Base-by-base conservation (phyloP, 2,113 vertebrate genomes). In the Sakesphorus luctuosus region DNA sequence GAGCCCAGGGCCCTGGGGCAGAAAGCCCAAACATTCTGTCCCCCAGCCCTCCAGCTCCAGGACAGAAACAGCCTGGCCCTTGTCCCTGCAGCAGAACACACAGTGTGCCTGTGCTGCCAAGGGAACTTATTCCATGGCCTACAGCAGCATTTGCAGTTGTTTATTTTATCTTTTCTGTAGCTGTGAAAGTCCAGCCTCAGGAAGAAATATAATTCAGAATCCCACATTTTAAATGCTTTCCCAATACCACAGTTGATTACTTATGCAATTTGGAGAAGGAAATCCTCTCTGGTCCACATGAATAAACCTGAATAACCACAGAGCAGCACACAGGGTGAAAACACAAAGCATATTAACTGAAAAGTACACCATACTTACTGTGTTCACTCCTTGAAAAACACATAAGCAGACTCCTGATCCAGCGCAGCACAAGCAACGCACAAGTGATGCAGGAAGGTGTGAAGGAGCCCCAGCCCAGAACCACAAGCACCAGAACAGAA, bases 101-200 rank as follows among this genome's bases (percentile, higher is more conserved):
- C 40, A 3, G 13, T 56, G 52, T 76, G 58, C 18, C 46, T 23
- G 0, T 17, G 40, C 50, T 63, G 68, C 59, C n/a, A 25, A 44
- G 67, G 61, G 12, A 35, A 66, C 25, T 26, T 43, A 31, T 50
- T 38, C 47, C 29, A 38, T 1, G 0, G 55, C 46, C 72, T 79
- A 1, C 24, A 52, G 13, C 29, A 66, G 21, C n/a, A 7, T 59
- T 6, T 6, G 3, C 5, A 6, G 21, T 25, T 5, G 0, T 8
- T 4, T 26, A 29, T 63, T 68, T 83, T 84, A 66, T 24, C 20
- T 33, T 44, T 61, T 43, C 84, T 63, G 29, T 24, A 52, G 26
- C 4, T 55, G 43, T 44, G 11, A 44, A 91, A 62, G 25, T 33
- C 56, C 58, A 67, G 84, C 23, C 40, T 62, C 38, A 38, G 46